These are phyloP conservation scores for Discoglossus pictus DNA, from an alignment of 2,797 vertebrate species.

Conservation along the genomic window DNA sequence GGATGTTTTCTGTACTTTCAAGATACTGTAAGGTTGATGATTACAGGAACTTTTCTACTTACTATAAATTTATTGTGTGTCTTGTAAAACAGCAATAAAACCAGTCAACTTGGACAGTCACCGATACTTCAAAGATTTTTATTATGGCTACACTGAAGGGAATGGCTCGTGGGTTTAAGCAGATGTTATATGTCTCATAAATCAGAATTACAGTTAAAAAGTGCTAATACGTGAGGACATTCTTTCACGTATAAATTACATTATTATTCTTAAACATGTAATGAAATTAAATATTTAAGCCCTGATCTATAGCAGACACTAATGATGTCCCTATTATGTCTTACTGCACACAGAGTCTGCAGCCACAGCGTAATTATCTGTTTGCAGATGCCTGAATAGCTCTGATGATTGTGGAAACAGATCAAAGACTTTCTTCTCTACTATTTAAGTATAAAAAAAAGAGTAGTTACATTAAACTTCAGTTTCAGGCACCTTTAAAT, in stretches of 20 bases:
- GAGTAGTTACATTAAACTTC: too few species aligned
- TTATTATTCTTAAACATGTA: neutral
- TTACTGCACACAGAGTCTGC: neutral
- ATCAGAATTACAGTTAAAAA: slow-evolving; percentile 6
- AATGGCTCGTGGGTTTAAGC: slow-evolving; percentile 4
- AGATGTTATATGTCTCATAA: slow-evolving; percentile 13
- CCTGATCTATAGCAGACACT: neutral
- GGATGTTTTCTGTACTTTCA: too few species aligned
- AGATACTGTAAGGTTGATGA: too few species aligned
- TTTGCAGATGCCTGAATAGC: too few species aligned
- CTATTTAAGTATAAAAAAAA: too few species aligned
- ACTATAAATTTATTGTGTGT: neutral
- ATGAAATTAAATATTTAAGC: neutral
- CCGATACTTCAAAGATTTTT: neutral
- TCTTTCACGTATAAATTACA: neutral
- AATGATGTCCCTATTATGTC: neutral
- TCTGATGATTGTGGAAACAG: too few species aligned
- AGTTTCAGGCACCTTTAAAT: too few species aligned
- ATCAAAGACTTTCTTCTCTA: too few species aligned
- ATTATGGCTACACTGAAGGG: slow-evolving; percentile 7
- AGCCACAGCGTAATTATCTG: neutral
- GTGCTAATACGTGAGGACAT: neutral
- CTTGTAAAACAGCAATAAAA: slow-evolving; percentile 13
- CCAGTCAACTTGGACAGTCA: neutral
- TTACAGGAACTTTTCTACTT: neutral